Conservation (phyloP, 2,113 vertebrate genomes). For the Jaculus jaculus region DNA sequence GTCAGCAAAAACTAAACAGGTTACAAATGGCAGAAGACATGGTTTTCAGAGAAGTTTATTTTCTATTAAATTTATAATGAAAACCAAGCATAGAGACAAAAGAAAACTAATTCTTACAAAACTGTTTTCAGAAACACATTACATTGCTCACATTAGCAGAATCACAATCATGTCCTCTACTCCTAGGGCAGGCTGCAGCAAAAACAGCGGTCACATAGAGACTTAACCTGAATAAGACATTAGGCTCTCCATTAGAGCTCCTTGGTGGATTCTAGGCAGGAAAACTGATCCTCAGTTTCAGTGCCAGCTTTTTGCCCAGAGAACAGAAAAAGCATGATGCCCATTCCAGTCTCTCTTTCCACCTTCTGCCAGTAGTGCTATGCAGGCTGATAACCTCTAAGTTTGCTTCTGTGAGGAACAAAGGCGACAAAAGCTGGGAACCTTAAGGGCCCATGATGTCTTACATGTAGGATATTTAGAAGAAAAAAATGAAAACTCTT, state of each 20-base stretch:
- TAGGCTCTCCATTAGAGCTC: background rate
- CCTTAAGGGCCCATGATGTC: no score
- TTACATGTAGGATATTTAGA: background rate
- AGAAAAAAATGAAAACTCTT: background rate
- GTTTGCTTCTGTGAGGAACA: background rate
- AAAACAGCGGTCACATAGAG: background rate
- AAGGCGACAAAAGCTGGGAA: background rate
- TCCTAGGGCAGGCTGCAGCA: conserved; percentile 1
- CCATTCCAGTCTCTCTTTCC: background rate
- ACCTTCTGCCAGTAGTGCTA: background rate
- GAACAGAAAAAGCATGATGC: background rate
- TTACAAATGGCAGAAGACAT: conserved; percentile 70
- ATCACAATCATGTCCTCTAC: background rate
- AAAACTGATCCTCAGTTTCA: background rate
- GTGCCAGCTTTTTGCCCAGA: background rate
- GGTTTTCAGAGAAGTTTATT: conserved; percentile 58
- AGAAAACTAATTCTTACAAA: conserved; percentile 59
- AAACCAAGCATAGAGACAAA: conserved; percentile 65
- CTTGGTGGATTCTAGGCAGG: background rate
- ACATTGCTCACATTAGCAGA: conserved; percentile 47
- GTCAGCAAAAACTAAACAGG: conserved; percentile 60
- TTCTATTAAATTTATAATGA: conserved; percentile 72
- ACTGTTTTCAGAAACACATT: conserved; percentile 61
- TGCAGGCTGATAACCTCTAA: background rate
- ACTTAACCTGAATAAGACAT: background rate